Percentiles rank a stretch among this genome's conserved stretches.
These are phyloP conservation scores for Sterrhoptilus dennistouni DNA, from an alignment of 2,113 vertebrate genomes.

Conservation along the genomic window DNA sequence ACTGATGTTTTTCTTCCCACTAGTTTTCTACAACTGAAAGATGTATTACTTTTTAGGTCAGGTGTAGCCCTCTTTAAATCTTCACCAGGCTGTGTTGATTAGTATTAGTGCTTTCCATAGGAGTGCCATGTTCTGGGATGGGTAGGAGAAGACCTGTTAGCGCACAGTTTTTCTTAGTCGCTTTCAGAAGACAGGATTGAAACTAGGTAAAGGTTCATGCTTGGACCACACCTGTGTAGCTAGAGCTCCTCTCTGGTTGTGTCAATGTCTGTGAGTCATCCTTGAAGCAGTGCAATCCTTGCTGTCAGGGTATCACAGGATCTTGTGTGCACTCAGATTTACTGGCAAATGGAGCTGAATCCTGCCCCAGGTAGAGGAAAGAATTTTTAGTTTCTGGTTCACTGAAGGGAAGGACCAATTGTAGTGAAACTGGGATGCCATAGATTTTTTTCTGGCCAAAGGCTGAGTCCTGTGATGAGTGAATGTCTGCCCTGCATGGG, in stretches of 20 bases:
- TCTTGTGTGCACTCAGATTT: accelerated
- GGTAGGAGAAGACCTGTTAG: neutral
- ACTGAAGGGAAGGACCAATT: neutral
- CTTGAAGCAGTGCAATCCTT: accelerated
- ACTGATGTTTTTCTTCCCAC: neutral
- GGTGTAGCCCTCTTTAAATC: neutral
- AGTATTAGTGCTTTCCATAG: neutral
- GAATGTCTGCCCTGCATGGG: accelerated
- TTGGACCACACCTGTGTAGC: neutral
- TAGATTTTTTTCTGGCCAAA: neutral
- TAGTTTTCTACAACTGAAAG: neutral
- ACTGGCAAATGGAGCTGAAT: neutral
- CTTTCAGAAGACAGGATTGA: neutral
- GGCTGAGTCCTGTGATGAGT: neutral
- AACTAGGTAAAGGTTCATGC: slow-evolving; percentile 1
- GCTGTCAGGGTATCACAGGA: neutral
- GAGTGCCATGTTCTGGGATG: neutral
- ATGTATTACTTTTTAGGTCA: neutral
- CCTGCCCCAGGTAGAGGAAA: neutral
- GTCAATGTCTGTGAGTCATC: neutral
- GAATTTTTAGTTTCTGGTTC: neutral
- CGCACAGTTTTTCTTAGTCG: neutral
- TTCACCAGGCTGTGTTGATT: neutral
- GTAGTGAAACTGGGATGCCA: neutral
- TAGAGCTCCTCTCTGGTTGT: neutral